A percentile compares a stretch with the other conserved stretches of the same genome.
Evolutionary conservation across 1,140 invertebrate genomes (phyloP).

Genomic region (Gonatopus flavifemur): DNA sequence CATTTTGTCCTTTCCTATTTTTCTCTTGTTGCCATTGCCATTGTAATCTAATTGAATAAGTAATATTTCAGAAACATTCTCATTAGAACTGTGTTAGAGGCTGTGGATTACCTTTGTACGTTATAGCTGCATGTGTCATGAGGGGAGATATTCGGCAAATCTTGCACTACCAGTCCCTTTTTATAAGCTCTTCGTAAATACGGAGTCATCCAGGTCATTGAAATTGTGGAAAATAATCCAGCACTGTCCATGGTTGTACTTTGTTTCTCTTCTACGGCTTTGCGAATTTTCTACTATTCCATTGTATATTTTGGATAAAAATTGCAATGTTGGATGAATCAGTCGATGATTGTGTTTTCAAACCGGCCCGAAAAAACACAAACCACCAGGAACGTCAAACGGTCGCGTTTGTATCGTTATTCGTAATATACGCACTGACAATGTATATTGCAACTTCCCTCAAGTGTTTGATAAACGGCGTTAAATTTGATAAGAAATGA

Average conservation of each 20-base stretch:
- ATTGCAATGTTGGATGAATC: too few species aligned
- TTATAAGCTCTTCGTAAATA: conserved; percentile 63
- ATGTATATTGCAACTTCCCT: too few species aligned
- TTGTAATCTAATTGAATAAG: conserved; percentile 49
- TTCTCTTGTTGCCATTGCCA: conserved; percentile 60
- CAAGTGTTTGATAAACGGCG: too few species aligned
- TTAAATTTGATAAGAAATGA: too few species aligned
- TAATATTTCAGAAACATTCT: not conserved
- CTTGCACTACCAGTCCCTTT: conserved; percentile 50
- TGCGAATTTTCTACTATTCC: too few species aligned
- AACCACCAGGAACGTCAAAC: too few species aligned
- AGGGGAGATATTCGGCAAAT: conserved; percentile 58
- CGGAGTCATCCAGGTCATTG: conserved; percentile 63
- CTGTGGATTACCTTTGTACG: conserved; percentile 43
- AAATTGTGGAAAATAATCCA: conserved; percentile 52
- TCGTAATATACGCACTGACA: too few species aligned
- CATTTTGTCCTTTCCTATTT: conserved; percentile 65
- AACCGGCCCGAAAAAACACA: too few species aligned
- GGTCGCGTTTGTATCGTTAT: too few species aligned
- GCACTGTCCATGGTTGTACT: conserved; percentile 27
- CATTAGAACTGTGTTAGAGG: not conserved
- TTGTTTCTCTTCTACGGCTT: too few species aligned
- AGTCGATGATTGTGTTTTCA: too few species aligned
- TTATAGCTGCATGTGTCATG: conserved; percentile 60
- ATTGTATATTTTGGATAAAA: too few species aligned